phyloP scores from a whole-genome alignment of 2,113 vertebrate species.

The Piaya cayana region DNA sequence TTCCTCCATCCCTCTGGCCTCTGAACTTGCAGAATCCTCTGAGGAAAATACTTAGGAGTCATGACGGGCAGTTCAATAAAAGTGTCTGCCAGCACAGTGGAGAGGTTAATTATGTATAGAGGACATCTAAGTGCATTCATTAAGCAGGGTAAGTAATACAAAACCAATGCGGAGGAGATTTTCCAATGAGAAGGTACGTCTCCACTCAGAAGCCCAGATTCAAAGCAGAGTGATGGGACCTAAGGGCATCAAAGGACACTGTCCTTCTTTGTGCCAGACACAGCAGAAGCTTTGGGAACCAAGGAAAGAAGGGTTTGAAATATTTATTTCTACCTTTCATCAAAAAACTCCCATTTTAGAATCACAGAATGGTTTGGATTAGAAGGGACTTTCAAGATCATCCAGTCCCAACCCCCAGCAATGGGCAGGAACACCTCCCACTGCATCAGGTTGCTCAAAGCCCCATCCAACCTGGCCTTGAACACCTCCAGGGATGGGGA shows the following conservation, averaged over 20 bases:
- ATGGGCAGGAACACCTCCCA: no score
- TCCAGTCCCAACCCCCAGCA: no score
- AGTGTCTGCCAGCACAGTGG: not conserved
- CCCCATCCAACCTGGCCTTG: no score
- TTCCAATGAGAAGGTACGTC: not conserved
- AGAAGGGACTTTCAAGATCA: no score
- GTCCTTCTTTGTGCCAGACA: not conserved
- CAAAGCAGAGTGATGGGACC: not conserved
- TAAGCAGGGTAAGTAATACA: not conserved
- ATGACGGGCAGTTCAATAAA: constrained; percentile 51
- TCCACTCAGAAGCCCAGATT: not conserved
- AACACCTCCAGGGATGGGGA: no score
- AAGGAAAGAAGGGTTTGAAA: not conserved
- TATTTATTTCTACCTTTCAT: not conserved
- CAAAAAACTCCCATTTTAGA: not conserved
- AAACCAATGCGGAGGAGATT: rapidly evolving
- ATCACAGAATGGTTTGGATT: no score
- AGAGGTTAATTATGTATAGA: constrained; percentile 22
- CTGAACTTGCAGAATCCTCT: constrained; percentile 55
- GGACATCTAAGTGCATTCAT: constrained; percentile 16
- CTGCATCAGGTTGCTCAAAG: no score
- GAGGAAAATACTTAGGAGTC: constrained; percentile 53
- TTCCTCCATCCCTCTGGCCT: constrained; percentile 63
- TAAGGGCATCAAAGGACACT: not conserved
- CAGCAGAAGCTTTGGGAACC: not conserved